Evolutionary conservation across 2,113 vertebrate species (phyloP), one percentile per base, ranked within the genome.

Genomic region (Speoplatyrhinus poulsoni): DNA sequence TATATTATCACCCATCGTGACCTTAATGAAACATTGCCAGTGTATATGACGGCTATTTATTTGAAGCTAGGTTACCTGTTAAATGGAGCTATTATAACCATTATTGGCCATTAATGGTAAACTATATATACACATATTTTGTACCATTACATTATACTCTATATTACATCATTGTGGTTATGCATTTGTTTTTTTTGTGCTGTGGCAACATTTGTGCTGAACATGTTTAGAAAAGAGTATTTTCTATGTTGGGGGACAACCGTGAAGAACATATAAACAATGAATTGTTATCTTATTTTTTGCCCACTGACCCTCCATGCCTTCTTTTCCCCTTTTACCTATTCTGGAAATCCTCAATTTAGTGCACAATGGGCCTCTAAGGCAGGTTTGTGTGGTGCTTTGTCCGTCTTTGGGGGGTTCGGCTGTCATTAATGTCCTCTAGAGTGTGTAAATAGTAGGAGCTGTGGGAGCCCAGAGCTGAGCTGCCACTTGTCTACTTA

Each of bases 401-500:
- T 92, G 89, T 92, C 82, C 75, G 65, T 47, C 80, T 70, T 69
- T 62, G 60, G 83, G 83, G 83, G 82, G 70, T 86, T 86, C 80
- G 79, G 65, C 59, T 33, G 71, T 80, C 84, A 86, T 91, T 91
- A 90, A 91, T 89, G 87, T 87, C 82, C 88, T 86, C 88, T 91
- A 87, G 83, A 88, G 86, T 82, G 82, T 87, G 88, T 88, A 89
- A 93, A 92, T 86, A 83, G 81, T 79, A 48, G 6, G 75, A 81
- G 87, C 88, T 91, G 89, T 92, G 90, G 91, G 90, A 91, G 92
- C 82, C 77, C 73, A 36, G 86, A 76, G 84, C 81, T 0, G 83
- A 89, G 85, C 80, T 88, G 89, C 85, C 85, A 89, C 84, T 89
- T 87, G 85, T 84, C 80, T 59, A 82, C 86, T 91, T 87, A 86